These are phyloP conservation scores for Philypnodon macrostomus DNA, from an alignment of 2,797 vertebrate species.

Conservation along the genomic window DNA sequence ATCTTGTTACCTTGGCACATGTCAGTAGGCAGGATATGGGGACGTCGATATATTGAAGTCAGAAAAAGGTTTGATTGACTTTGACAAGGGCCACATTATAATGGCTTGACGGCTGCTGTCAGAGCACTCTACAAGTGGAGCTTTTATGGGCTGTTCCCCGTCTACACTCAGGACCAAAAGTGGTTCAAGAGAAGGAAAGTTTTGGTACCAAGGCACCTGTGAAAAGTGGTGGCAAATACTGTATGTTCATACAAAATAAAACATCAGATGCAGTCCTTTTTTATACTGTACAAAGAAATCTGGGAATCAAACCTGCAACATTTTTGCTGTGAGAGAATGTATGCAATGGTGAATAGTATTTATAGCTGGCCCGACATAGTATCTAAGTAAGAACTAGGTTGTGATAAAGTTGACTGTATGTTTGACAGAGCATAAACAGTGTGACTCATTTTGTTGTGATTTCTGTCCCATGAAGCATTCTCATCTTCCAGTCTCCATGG, in stretches of 20 bases:
- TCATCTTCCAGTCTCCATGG: no score
- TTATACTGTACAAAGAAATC: no score
- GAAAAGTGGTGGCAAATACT: neutral
- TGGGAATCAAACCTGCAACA: no score
- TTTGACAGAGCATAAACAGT: no score
- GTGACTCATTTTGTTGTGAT: no score
- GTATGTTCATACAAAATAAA: neutral
- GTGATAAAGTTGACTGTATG: no score
- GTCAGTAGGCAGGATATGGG: neutral
- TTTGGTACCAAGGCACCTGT: neutral
- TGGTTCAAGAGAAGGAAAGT: slow-evolving; percentile 1
- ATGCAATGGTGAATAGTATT: no score
- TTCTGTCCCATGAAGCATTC: no score
- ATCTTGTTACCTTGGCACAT: slow-evolving; percentile 1
- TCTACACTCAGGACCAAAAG: neutral
- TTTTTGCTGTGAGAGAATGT: no score
- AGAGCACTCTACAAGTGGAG: neutral
- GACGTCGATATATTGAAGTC: neutral
- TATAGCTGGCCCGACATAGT: no score
- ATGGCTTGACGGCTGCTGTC: neutral
- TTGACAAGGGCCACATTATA: slow-evolving; percentile 7
- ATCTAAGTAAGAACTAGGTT: no score
- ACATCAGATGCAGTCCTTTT: neutral
- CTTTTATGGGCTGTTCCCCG: neutral
- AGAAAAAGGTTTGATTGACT: neutral